Base-by-base conservation (phyloP, 2,888 invertebrate species). In the Dolomedes plantarius region DNA sequence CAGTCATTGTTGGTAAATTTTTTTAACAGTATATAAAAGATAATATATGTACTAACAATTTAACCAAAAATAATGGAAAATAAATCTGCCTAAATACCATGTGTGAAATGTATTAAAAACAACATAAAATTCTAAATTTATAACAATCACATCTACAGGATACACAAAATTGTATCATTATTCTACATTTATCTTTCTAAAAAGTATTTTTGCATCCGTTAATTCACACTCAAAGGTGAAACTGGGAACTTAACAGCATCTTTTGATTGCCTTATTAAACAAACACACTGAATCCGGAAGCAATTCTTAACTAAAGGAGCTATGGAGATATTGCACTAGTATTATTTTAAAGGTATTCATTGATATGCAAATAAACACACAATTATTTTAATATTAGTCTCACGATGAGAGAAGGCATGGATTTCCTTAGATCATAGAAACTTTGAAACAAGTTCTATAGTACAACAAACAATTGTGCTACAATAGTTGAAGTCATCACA, bases 391-490 rank as follows among this genome's bases (percentile, higher is more conserved):
- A 77, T 65, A 72, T 83, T 76, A 41, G 76, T 83, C 76, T 76
- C 65, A 46, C 76, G 56, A 72, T 36, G 76, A 81, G 81, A 83
- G 82, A 83, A 83, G 82, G 82, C 82, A 83, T 76, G 72, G 76
- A 72, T 76, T 83, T 74, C 71, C 68, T 62, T 46, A 76, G 50
- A 65, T 83, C 64, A 76, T 76, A 83, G 82, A 83, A 83, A 83
- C 82, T 72, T 83, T 75, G 19, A 83, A 83, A 83, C 71, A 23
- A 75, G 75, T 82, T 69, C 75, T 82, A 82, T 71, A 75, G 68
- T 75, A 71, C 69, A 83, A 76, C 76, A 81, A 81, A 81, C 81
- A 83, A 76, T 76, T 83, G 82, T 83, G 82, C 82, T 83, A 83
- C 76, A 76, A 64, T 83, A 72, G 82, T 83, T 76, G 71, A 82